phyloP scores from a whole-genome alignment of 2,113 vertebrate genomes.

The Carassius gibelio region DNA sequence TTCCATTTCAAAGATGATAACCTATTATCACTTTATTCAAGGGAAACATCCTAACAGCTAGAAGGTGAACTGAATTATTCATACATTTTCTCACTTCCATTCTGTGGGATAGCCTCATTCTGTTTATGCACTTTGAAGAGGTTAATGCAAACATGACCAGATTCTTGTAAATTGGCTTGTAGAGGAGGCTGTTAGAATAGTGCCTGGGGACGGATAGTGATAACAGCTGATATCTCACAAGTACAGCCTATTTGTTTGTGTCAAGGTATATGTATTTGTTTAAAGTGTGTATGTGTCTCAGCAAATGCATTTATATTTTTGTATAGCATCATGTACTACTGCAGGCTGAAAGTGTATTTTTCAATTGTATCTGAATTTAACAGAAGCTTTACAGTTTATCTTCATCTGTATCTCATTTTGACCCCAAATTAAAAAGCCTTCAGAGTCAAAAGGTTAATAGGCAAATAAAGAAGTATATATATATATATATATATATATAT shows the following conservation, averaged over 20 bases:
- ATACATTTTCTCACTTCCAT: slow-evolving; percentile 99
- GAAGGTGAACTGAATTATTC: slow-evolving; percentile 99
- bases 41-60: slow-evolving; percentile 99
- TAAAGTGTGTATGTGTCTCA: slow-evolving; percentile 21
- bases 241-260: slow-evolving; percentile 81
- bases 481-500: too few species aligned
- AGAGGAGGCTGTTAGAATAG: slow-evolving; percentile 99
- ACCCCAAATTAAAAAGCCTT: not conserved
- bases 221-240: slow-evolving; percentile 91
- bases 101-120: slow-evolving; percentile 84
- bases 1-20: slow-evolving; percentile 99
- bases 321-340: slow-evolving; percentile 82
- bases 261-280: slow-evolving; percentile 42
- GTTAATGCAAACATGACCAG: slow-evolving; percentile 99
- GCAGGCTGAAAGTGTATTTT: slow-evolving; percentile 78
- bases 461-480: too few species aligned
- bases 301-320: slow-evolving; percentile 50
- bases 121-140: slow-evolving; percentile 98
- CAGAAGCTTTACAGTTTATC: slow-evolving; percentile 21
- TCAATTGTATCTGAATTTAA: slow-evolving; percentile 54
- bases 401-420: not conserved
- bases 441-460: too few species aligned
- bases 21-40: slow-evolving; percentile 99
- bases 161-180: slow-evolving; percentile 99
- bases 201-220: slow-evolving; percentile 98